Conservation (phyloP, 2,888 invertebrate genomes). For the Coelopa pilipes region DNA sequence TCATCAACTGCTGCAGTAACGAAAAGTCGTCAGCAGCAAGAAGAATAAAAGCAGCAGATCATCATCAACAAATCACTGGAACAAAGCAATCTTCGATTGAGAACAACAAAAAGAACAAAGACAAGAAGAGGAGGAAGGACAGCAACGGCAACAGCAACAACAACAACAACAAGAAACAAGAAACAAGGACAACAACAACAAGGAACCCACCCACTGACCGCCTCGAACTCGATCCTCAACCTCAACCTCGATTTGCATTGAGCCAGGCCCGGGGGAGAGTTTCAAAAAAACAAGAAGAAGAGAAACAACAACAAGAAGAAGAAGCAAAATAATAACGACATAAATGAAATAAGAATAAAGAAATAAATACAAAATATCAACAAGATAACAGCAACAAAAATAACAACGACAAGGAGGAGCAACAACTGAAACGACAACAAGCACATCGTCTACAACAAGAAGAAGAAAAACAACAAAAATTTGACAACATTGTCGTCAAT, state of each 20-base stretch:
- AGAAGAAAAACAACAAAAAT: background rate
- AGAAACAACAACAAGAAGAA: too few relatives aligned
- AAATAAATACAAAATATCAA: too few relatives aligned
- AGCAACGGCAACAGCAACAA: background rate
- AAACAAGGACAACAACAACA: constrained; percentile 2
- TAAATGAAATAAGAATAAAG: too few relatives aligned
- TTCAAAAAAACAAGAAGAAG: too few relatives aligned
- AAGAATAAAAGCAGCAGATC: background rate
- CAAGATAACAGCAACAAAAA: too few relatives aligned
- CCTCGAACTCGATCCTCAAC: too few relatives aligned
- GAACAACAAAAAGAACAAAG: background rate
- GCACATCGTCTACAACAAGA: background rate
- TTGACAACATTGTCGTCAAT: background rate
- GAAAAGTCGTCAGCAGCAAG: background rate
- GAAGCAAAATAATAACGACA: too few relatives aligned
- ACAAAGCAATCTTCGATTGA: background rate
- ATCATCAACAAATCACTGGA: background rate
- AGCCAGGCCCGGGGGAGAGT: too few relatives aligned
- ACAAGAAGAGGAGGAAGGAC: too few relatives aligned
- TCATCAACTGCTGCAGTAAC: background rate
- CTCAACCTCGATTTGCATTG: too few relatives aligned
- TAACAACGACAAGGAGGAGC: too few relatives aligned
- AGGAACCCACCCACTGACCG: too few relatives aligned
- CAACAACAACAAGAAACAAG: background rate
- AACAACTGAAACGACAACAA: background rate